phyloP scores from a whole-genome alignment of 2,888 invertebrate genomes.

The Balanococcus diminutus region DNA sequence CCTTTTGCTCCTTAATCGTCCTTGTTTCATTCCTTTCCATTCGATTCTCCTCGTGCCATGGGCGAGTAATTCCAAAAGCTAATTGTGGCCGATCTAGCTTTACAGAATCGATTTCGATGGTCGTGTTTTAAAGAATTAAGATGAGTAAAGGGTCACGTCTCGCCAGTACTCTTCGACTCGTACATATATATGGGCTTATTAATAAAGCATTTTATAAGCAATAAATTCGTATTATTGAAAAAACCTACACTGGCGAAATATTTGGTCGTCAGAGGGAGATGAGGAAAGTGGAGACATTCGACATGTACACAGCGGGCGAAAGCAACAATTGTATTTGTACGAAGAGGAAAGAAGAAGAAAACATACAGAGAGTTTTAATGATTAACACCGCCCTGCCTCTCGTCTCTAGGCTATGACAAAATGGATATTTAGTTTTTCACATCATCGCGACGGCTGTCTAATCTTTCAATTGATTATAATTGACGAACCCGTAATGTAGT shows the following conservation, averaged over 20 bases:
- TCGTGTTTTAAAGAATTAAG: too few relatives aligned
- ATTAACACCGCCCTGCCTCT: background rate
- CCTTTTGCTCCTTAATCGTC: too few relatives aligned
- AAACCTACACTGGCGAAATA: background rate
- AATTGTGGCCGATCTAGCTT: background rate
- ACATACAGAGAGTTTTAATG: background rate
- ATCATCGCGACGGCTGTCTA: constrained; percentile 10
- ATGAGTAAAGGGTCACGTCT: background rate
- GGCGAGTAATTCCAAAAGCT: background rate
- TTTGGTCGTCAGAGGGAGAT: background rate
- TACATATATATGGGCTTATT: background rate
- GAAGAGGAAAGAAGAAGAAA: background rate
- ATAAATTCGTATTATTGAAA: background rate
- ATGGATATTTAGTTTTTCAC: constrained; percentile 22
- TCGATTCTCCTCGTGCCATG: background rate
- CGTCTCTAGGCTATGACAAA: background rate
- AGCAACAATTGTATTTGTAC: background rate
- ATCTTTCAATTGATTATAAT: constrained; percentile 34
- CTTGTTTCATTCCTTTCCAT: background rate
- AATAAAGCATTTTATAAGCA: background rate
- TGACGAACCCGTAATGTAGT: constrained; percentile 20
- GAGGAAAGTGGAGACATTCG: background rate
- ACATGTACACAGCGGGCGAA: background rate
- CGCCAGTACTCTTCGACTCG: background rate
- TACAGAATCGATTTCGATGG: background rate